Evolutionary conservation across 2,888 invertebrate genomes (phyloP).

Genomic region (Heteropelma amictum): DNA sequence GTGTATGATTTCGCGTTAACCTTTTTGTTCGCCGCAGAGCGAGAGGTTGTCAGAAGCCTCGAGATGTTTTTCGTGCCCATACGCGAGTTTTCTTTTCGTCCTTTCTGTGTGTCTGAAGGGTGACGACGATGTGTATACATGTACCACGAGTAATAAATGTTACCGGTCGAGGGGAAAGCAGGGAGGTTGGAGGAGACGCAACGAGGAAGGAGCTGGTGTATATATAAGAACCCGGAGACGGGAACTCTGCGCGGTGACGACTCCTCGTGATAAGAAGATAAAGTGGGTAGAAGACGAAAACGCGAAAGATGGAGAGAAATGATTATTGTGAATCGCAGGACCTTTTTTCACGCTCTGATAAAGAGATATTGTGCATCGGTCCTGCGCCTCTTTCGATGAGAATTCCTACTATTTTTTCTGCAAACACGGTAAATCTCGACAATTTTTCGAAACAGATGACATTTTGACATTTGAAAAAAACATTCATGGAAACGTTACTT

Average conservation of each 20-base stretch:
- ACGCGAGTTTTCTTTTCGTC: conserved; percentile 23
- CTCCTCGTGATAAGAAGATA: conserved; percentile 68
- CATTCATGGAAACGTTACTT: too few relatives aligned
- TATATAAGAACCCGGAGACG: conserved; percentile 34
- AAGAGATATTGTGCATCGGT: not conserved
- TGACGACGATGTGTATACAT: conserved; percentile 9
- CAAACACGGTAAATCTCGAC: too few relatives aligned
- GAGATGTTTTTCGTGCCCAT: conserved; percentile 10
- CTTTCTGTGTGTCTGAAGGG: conserved; percentile 34
- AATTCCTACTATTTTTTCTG: too few relatives aligned
- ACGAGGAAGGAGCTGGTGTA: not conserved
- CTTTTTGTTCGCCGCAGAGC: not conserved
- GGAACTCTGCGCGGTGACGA: conserved; percentile 58
- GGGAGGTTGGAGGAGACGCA: conserved; percentile 1
- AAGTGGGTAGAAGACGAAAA: conserved; percentile 61
- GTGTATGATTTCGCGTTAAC: too few relatives aligned
- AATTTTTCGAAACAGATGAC: too few relatives aligned
- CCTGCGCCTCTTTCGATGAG: too few relatives aligned
- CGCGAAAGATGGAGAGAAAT: conserved; percentile 45
- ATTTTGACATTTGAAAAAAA: too few relatives aligned
- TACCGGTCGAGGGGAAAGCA: conserved; percentile 40
- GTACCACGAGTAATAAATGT: conserved; percentile 49
- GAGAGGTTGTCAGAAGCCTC: not conserved
- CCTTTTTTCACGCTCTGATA: conserved; percentile 29
- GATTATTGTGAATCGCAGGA: conserved; percentile 41